Evolutionary conservation across 64 coral and sea anemone species (phyloP).

Genomic region (Platygyra sinensis): DNA sequence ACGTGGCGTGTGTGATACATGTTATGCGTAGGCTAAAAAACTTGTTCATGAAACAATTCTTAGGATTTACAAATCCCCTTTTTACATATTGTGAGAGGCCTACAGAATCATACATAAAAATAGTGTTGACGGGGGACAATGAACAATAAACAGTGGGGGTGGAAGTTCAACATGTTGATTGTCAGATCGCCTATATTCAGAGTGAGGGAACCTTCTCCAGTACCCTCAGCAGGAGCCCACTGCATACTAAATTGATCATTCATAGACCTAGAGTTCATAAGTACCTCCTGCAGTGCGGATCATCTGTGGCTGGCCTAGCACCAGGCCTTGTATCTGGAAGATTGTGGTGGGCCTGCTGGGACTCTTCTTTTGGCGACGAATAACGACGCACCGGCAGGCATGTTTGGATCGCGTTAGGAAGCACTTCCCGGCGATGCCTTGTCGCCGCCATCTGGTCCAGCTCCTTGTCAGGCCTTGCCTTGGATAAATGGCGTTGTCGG

Average conservation of each 20-base stretch:
- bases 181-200: too few relatives aligned
- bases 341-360: slow-evolving; percentile 85
- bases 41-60: too few relatives aligned
- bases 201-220: neutral
- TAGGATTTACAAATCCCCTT: too few relatives aligned
- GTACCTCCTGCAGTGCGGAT: slow-evolving; percentile 96
- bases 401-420: slow-evolving; percentile 49
- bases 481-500: neutral
- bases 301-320: slow-evolving; percentile 84
- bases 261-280: slow-evolving; percentile 96
- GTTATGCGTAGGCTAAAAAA: too few relatives aligned
- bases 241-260: slow-evolving; percentile 99
- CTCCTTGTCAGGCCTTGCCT: too few relatives aligned
- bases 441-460: neutral
- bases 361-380: slow-evolving; percentile 50
- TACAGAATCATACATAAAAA: too few relatives aligned
- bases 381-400: slow-evolving; percentile 55
- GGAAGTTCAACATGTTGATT: too few relatives aligned
- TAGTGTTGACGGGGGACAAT: too few relatives aligned
- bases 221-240: slow-evolving; percentile 99
- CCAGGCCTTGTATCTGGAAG: slow-evolving; percentile 93
- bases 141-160: too few relatives aligned
- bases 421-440: slow-evolving; percentile 40
- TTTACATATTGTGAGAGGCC: too few relatives aligned
- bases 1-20: too few relatives aligned